A percentile compares a stretch with the other conserved stretches of the same genome.
Evolutionary conservation across 2,797 vertebrate species (phyloP).

Genomic region (Poeciliopsis turneri): DNA sequence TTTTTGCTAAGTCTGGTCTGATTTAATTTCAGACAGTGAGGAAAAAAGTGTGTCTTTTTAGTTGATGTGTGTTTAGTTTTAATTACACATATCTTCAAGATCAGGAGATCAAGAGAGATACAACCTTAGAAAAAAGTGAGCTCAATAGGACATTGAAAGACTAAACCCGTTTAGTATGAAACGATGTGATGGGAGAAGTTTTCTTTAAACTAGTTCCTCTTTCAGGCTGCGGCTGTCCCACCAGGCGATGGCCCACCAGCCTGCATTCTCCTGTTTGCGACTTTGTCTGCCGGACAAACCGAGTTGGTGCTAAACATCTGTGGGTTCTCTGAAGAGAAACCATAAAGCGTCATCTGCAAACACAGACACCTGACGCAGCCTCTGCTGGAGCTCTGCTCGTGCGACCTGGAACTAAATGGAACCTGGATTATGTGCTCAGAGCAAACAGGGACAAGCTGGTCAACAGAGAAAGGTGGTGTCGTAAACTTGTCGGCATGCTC

Average conservation of each 20-base stretch:
- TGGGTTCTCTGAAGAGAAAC: constrained; percentile 17
- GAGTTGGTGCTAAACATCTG: constrained; percentile 25
- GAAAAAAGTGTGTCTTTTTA: background rate
- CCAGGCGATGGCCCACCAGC: constrained; percentile 17
- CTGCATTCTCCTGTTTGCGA: constrained; percentile 5
- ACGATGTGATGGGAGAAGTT: background rate
- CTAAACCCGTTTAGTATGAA: background rate
- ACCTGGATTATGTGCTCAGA: constrained; percentile 23
- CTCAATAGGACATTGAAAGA: background rate
- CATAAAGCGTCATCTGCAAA: constrained; percentile 42
- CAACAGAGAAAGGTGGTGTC: constrained; percentile 24
- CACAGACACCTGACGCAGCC: constrained; percentile 22
- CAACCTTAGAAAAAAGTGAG: background rate
- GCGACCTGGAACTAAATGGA: constrained; percentile 38
- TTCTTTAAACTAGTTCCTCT: constrained; percentile 38
- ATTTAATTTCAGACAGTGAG: background rate
- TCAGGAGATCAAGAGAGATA: background rate
- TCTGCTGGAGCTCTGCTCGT: constrained; percentile 3
- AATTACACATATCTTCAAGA: background rate
- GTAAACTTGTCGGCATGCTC: constrained; percentile 33
- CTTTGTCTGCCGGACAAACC: constrained; percentile 1
- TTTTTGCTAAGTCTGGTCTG: background rate
- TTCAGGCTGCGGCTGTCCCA: constrained; percentile 18
- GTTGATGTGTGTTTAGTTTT: background rate
- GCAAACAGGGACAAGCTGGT: constrained; percentile 43